phyloP scores from a whole-genome alignment of 2,888 invertebrate species.

The Cremastinae sp. region DNA sequence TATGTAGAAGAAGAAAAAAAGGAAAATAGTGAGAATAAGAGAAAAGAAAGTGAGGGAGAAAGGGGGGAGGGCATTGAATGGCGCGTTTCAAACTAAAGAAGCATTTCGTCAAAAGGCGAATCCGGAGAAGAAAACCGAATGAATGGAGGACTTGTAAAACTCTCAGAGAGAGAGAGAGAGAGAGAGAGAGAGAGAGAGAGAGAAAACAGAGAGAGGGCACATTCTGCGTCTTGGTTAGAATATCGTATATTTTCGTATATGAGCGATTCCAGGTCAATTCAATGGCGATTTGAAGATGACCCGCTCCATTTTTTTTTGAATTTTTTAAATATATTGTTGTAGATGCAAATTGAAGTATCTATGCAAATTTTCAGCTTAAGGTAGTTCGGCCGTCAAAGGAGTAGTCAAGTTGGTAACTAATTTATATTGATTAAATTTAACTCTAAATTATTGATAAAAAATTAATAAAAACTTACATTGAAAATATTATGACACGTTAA shows the following conservation, averaged over 20 bases:
- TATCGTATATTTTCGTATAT: constrained; percentile 15
- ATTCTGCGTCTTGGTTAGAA: not conserved
- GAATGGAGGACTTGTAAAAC: constrained; percentile 53
- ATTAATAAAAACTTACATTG: no score
- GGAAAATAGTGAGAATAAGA: not conserved
- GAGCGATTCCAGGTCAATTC: no score
- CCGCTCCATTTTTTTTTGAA: no score
- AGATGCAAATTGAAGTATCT: no score
- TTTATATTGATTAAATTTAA: no score
- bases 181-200: constrained; percentile 39
- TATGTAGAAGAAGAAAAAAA: constrained; percentile 13
- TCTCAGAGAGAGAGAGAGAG: constrained; percentile 24
- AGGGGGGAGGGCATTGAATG: constrained; percentile 54
- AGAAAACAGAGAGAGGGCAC: constrained; percentile 10
- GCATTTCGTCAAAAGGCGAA: constrained; percentile 78
- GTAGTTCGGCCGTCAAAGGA: no score
- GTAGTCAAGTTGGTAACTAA: no score
- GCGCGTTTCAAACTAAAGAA: constrained; percentile 72
- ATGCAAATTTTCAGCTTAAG: no score
- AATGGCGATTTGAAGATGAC: no score
- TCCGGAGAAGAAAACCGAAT: constrained; percentile 65
- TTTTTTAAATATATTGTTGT: no score
- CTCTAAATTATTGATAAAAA: no score
- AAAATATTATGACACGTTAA: no score
- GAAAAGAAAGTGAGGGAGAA: constrained; percentile 19